A percentile compares a stretch with the other conserved stretches of the same genome.
phyloP scores from a whole-genome alignment of 1,140 invertebrate species.

The Maniola jurtina region DNA sequence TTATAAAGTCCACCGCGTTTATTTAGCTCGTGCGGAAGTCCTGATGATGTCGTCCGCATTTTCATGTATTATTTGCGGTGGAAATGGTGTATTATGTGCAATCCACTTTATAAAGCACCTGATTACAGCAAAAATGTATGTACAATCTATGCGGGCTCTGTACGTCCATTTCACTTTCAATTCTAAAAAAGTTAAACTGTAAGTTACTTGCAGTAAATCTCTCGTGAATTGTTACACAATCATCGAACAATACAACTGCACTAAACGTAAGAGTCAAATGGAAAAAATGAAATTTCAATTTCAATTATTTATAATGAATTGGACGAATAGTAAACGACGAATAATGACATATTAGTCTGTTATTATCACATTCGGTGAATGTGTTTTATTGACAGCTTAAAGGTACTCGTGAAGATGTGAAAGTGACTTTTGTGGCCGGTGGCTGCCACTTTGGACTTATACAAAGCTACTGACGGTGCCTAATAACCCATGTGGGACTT shows the following conservation, averaged over 20 bases:
- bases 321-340: constrained; percentile 12
- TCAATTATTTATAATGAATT: constrained; percentile 22
- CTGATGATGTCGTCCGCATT: too few species aligned
- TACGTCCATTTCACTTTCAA: too few species aligned
- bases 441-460: constrained; percentile 40
- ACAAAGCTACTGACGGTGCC: constrained; percentile 46
- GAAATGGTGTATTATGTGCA: too few species aligned
- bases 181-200: neutral
- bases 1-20: too few species aligned
- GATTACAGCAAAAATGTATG: too few species aligned
- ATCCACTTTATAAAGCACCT: too few species aligned
- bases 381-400: constrained; percentile 39
- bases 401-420: constrained; percentile 40
- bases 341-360: constrained; percentile 22
- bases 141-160: too few species aligned
- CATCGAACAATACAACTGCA: neutral
- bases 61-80: too few species aligned
- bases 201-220: neutral
- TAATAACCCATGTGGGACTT: constrained; percentile 51
- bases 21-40: too few species aligned
- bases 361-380: constrained; percentile 29
- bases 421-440: constrained; percentile 50
- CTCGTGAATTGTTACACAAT: neutral
- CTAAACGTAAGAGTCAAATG: neutral
- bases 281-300: constrained; percentile 6